phyloP scores from a whole-genome alignment of 2,113 vertebrate species.

The Malaclemys terrapin region DNA sequence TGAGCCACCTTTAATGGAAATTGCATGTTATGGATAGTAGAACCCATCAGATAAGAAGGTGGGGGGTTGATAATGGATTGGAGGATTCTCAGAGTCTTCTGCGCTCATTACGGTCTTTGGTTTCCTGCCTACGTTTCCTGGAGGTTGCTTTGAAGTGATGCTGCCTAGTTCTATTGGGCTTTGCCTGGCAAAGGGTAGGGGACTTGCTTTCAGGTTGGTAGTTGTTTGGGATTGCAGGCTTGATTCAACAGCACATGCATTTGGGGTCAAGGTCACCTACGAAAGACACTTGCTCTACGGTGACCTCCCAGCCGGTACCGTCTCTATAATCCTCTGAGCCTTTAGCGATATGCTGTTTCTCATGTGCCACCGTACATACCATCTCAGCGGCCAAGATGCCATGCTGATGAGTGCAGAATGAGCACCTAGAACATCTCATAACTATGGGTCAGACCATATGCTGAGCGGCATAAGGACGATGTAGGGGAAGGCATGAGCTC shows the following conservation, averaged over 20 bases:
- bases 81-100: background rate
- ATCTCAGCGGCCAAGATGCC: background rate
- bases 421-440: background rate
- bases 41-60: background rate
- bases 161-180: background rate
- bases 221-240: background rate
- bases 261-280: no score
- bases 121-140: constrained; percentile 5
- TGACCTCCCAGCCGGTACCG: background rate
- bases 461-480: background rate
- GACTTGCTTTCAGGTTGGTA: background rate
- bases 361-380: no score
- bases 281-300: background rate
- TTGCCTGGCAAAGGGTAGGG: background rate
- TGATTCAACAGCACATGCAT: background rate
- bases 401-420: background rate
- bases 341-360: no score
- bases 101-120: background rate
- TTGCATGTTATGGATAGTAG: background rate
- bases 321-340: no score
- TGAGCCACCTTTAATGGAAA: background rate
- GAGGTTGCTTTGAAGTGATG: background rate
- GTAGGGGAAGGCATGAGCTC: background rate
- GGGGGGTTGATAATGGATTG: background rate
- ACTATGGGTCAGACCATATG: no score